These are phyloP conservation scores for Muricea muricata DNA, from an alignment of 92 coral and sea anemone species.

Conservation along the genomic window DNA sequence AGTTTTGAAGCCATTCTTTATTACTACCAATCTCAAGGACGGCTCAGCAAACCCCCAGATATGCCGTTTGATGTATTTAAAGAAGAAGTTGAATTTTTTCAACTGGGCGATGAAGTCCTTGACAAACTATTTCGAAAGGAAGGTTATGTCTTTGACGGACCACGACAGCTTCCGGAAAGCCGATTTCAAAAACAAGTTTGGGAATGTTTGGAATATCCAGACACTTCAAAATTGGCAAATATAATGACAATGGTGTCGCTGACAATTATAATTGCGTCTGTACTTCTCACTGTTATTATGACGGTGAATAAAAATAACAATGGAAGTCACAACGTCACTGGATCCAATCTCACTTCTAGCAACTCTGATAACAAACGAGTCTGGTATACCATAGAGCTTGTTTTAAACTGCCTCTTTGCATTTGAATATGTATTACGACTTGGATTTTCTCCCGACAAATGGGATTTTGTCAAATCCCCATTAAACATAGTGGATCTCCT, in stretches of 20 bases:
- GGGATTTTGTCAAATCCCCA: constrained; percentile 75
- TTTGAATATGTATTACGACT: constrained; percentile 85
- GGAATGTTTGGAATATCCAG: constrained; percentile 96
- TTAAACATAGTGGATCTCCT: constrained; percentile 85
- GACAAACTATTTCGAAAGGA: constrained; percentile 78
- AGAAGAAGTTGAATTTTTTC: constrained; percentile 91
- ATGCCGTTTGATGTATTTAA: constrained; percentile 89
- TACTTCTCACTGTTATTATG: constrained; percentile 70
- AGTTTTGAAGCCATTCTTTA: constrained; percentile 96
- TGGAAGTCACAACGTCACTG: neutral
- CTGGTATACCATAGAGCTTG: constrained; percentile 62
- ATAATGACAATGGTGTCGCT: constrained; percentile 79
- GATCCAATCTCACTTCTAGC: neutral
- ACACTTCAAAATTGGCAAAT: constrained; percentile 79
- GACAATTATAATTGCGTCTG: constrained; percentile 77
- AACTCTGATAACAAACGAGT: constrained; percentile 57
- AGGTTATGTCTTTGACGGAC: constrained; percentile 78
- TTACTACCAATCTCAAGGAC: constrained; percentile 92
- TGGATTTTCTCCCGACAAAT: constrained; percentile 82
- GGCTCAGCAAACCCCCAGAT: constrained; percentile 87
- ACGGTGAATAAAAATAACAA: constrained; percentile 62
- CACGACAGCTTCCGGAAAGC: constrained; percentile 67
- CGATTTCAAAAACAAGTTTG: constrained; percentile 77
- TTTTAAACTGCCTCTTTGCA: constrained; percentile 70
- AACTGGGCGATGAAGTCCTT: constrained; percentile 87